Conservation (phyloP, 2,113 vertebrate genomes). For the Notiomystis cincta region DNA sequence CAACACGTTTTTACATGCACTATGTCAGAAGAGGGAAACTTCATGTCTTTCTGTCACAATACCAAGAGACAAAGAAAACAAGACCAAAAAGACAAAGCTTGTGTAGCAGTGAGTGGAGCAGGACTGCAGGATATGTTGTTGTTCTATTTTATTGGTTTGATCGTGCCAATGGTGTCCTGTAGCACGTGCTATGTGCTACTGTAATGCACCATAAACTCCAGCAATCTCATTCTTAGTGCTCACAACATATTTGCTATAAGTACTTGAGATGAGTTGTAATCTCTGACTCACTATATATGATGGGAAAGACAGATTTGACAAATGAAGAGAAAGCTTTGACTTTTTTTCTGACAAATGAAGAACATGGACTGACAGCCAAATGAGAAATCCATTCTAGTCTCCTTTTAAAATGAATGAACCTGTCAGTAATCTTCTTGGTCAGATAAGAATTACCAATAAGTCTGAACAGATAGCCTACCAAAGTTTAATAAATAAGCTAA, state of each 20-base stretch:
- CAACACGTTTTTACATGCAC: not conserved
- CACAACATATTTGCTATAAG: conserved; percentile 4
- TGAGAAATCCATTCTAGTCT: conserved; percentile 48
- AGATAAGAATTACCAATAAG: conserved; percentile 43
- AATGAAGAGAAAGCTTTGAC: conserved; percentile 36
- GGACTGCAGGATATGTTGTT: not conserved
- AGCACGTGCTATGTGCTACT: not conserved
- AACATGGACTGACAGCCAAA: conserved; percentile 46
- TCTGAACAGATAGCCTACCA: conserved; percentile 14
- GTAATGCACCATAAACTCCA: not conserved
- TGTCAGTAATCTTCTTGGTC: conserved; percentile 48
- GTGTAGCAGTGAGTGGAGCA: not conserved
- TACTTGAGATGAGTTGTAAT: conserved; percentile 38
- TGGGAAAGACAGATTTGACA: conserved; percentile 49
- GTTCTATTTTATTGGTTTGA: not conserved
- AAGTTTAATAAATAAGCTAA: conserved; percentile 48
- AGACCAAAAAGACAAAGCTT: not conserved
- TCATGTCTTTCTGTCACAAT: not conserved
- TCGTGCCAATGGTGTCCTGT: not conserved
- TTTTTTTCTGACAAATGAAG: conserved; percentile 55
- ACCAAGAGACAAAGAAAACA: not conserved
- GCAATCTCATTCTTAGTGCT: not conserved
- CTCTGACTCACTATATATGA: conserved; percentile 6
- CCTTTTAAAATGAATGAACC: conserved; percentile 54
- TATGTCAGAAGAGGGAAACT: not conserved